Conservation (phyloP, 2,888 invertebrate species). For the Luperina nickerlii region DNA sequence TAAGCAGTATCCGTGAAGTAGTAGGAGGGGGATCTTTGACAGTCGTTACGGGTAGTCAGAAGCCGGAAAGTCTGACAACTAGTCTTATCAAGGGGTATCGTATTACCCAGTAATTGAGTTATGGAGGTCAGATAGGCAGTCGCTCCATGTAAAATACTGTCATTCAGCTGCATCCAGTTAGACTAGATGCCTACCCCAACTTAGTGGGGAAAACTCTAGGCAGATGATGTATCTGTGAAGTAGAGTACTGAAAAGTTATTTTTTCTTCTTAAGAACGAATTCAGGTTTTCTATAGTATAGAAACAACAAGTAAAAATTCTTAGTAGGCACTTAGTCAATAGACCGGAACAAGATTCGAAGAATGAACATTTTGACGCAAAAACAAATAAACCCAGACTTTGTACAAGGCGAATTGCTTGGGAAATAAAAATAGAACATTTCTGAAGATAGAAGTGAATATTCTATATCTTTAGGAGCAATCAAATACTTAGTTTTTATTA, state of each 20-base stretch:
- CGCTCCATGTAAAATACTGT: too few species aligned
- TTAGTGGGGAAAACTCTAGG: neutral
- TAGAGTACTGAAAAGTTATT: neutral
- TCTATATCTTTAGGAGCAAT: neutral
- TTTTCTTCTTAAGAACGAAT: neutral
- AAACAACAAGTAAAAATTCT: conserved; percentile 17
- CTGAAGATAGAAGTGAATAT: neutral
- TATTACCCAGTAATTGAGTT: neutral
- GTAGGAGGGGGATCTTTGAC: neutral
- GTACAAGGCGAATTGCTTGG: neutral
- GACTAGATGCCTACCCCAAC: too few species aligned
- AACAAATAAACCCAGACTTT: conserved; percentile 26
- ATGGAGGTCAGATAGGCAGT: too few species aligned
- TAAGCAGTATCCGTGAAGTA: neutral
- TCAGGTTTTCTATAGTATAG: neutral
- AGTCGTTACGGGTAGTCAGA: neutral
- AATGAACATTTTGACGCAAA: conserved; percentile 11
- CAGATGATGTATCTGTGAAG: neutral
- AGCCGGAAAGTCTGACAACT: neutral
- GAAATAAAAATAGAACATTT: conserved; percentile 1
- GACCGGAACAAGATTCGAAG: neutral
- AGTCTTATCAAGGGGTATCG: neutral
- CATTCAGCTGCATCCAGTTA: too few species aligned
- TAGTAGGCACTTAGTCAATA: neutral
- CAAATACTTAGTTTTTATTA: neutral